Base-by-base conservation (phyloP, 2,797 vertebrate genomes). In the Chrosomus eos region DNA sequence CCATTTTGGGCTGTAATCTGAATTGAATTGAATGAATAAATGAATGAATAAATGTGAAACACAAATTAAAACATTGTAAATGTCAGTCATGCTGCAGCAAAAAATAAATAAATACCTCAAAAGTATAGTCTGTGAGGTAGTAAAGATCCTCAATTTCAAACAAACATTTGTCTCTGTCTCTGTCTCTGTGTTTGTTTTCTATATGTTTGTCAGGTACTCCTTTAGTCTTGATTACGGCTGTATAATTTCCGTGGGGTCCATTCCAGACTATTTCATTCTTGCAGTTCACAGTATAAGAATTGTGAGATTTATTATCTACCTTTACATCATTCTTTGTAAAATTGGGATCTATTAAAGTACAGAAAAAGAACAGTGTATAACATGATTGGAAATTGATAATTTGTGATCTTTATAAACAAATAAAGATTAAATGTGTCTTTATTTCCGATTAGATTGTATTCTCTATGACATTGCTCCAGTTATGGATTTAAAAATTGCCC, bases 51-150 rank as follows among this genome's bases (percentile, higher is more conserved):
- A 48, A 48, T 48, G 8, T 43, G 13, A 51, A 21, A 43, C 16
- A 21, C 0, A 66, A 10, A 66, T 36, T 16, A 8, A 45, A 77
- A 67, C 5, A 71, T 19, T 23, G n/a, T 21, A 16, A 40, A 64
- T 79, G 26, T 55, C 18, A 68, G 14, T 73, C 23, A 73, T 23
- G 48, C 19, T 33, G n/a, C 7, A 36, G 18, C 9, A 9, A 62
- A 43, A 3, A 45, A 45, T 45, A 7, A 53, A 76, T 40, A 88
- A 87, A 88, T 91, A 96, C 96, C 92, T 83, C 0, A 31, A 94
- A 2, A 0, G 0, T 2, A 45, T 95, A 95, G 0, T 0, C 1
- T 0, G 92, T 95, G 5, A n/a, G 87, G 83, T 95, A 95, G 21
- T 81, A 51, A 11, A 96, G 92, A 31, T 93, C 10, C 1, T 0